phyloP scores from a whole-genome alignment of 2,113 vertebrate genomes.

The Myiozetetes cayanensis region DNA sequence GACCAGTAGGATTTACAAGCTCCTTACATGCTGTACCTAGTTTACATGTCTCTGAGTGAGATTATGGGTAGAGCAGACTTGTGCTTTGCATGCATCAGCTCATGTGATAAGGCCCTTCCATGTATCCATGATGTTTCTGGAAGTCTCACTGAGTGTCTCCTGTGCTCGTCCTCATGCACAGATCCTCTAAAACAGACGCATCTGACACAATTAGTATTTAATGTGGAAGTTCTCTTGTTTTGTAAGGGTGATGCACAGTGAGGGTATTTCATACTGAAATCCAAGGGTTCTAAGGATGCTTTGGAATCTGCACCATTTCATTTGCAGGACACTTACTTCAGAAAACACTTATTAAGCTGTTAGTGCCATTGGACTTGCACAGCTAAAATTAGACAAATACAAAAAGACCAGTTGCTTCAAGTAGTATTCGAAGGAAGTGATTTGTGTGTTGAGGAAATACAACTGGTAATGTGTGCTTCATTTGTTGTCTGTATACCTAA shows the following conservation, averaged over 20 bases:
- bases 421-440: not conserved
- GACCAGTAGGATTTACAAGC: not conserved
- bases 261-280: not conserved
- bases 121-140: not conserved
- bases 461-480: not conserved
- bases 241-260: not conserved
- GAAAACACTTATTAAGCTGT: not conserved
- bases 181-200: not conserved
- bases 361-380: not conserved
- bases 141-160: not conserved
- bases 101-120: fast-evolving
- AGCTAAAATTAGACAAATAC: not conserved
- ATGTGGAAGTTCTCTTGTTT: not conserved
- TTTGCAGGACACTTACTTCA: not conserved
- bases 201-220: not conserved
- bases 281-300: not conserved
- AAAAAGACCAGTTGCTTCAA: not conserved
- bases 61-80: not conserved
- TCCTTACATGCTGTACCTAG: not conserved
- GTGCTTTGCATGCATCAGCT: not conserved
- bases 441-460: not conserved
- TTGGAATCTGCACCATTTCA: not conserved
- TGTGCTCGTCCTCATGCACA: not conserved
- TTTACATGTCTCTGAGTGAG: not conserved
- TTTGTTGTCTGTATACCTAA: not conserved